Base-by-base conservation (phyloP, 2,888 invertebrate species). In the Kuschelorhynchus macadamiae region DNA sequence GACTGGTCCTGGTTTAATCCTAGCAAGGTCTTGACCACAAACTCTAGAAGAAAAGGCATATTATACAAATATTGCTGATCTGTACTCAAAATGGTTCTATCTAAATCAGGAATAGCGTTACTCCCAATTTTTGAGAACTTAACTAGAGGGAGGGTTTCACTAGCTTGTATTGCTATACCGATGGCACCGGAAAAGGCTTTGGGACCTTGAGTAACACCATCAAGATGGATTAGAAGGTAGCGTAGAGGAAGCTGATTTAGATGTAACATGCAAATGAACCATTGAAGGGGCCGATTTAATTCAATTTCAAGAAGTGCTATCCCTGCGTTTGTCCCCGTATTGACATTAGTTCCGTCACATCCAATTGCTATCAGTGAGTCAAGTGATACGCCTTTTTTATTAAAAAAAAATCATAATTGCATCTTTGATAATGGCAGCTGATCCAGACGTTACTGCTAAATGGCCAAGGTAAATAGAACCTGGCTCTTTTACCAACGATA, bases 371-470 rank as follows among this genome's bases (percentile, higher is more conserved):
- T 44, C 20, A 56, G 14, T 16, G 57, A 56, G 2, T 56, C 57
- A 56, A 12, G 42, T 16, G 57, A 56, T 56, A 56, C 12, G 7
- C 18, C 57, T 56, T 56, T 44, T 25, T n/a, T 20, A 56, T 44
- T 56, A 25, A 56, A 56, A 16, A 44, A 56, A 7, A 2, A n/a
- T 16, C 42, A 56, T 21, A 56, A n/a, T 44, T 2, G 5, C 44
- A 56, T 41, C 44, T 56, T 56, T 56, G 21, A 56, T 25, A 21
- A 1, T 16, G 44, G 25, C 21, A 2, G 57, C 25, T 11, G 44
- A 56, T 56, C 57, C 57, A 56, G 57, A 44, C 57, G 57, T 44
- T 11, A 56, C 44, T 5, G 57, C 25, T 20, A 56, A 56, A 44
- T 56, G 44, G 8, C 57, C 44, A 14, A 56, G 30, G 57, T 56